Percentiles rank a stretch among this genome's conserved stretches.
These are phyloP conservation scores for Menura novaehollandiae DNA, from an alignment of 2,113 vertebrate species.

Conservation along the genomic window DNA sequence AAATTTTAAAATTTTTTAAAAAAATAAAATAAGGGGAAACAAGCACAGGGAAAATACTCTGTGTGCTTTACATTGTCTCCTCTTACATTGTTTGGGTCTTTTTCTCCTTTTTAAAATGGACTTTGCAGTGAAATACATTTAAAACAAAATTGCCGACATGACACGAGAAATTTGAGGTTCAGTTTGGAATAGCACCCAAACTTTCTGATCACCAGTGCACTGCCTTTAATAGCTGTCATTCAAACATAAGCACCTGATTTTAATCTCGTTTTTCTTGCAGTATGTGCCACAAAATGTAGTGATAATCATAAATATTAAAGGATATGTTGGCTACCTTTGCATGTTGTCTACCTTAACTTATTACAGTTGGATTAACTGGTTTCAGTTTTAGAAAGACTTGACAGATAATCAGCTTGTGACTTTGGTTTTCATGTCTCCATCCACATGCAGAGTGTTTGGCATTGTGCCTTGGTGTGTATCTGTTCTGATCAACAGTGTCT, in stretches of 20 bases:
- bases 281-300: neutral
- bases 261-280: neutral
- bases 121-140: neutral
- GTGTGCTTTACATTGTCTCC: neutral
- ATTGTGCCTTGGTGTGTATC: neutral
- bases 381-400: conserved; percentile 7
- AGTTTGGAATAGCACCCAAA: neutral
- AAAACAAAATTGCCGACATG: neutral
- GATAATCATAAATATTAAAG: neutral
- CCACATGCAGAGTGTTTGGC: neutral
- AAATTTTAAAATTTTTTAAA: no score
- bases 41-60: neutral
- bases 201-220: neutral
- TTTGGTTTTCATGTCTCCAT: neutral
- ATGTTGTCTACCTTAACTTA: neutral
- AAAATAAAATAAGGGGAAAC: neutral
- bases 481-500: conserved; percentile 2
- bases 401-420: neutral
- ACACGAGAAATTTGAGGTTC: neutral
- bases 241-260: neutral
- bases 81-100: neutral
- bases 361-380: neutral
- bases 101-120: neutral
- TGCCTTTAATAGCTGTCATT: neutral
- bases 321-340: neutral